Evolutionary conservation across 2,113 vertebrate genomes (phyloP).

Genomic region (Rhagologus leucostigma): DNA sequence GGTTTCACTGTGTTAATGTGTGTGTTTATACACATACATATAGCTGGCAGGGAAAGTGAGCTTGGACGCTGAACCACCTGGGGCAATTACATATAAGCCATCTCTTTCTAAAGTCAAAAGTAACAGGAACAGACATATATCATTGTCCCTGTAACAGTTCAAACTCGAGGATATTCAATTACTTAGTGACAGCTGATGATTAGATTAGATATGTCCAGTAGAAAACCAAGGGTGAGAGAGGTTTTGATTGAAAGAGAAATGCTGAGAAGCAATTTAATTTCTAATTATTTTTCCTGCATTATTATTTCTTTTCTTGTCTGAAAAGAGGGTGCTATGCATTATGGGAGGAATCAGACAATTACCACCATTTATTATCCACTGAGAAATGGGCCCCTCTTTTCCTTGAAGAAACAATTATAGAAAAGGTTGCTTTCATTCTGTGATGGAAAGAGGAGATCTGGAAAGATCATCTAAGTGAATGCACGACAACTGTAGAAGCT

Average conservation of each 20-base stretch:
- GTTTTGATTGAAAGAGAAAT: slow-evolving; percentile 39
- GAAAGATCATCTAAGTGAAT: slow-evolving; percentile 1
- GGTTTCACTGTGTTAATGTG: not conserved
- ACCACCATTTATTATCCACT: slow-evolving; percentile 42
- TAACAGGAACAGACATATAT: not conserved
- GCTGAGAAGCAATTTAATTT: slow-evolving; percentile 58
- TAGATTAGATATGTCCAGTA: slow-evolving; percentile 42
- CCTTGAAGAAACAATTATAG: slow-evolving; percentile 34
- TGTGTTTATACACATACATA: not conserved
- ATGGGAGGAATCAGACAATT: slow-evolving; percentile 41
- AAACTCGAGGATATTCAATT: slow-evolving; percentile 40
- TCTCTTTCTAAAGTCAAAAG: slow-evolving; percentile 24
- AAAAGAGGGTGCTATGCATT: slow-evolving; percentile 29
- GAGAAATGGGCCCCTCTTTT: not conserved
- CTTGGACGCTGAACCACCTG: not conserved
- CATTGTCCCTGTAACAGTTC: not conserved
- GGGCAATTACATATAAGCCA: not conserved
- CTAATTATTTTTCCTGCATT: slow-evolving; percentile 63
- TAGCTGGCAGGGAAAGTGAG: not conserved
- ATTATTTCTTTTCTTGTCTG: slow-evolving; percentile 52
- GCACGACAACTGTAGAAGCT: not conserved
- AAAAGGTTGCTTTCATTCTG: slow-evolving; percentile 25
- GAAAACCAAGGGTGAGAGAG: slow-evolving; percentile 37
- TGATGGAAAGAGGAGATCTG: not conserved
- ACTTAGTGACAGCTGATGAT: slow-evolving; percentile 53